Evolutionary conservation across 2,888 invertebrate genomes (phyloP), one percentile per base, ranked within the genome.

Genomic region (Fissipunctia ypsillon): DNA sequence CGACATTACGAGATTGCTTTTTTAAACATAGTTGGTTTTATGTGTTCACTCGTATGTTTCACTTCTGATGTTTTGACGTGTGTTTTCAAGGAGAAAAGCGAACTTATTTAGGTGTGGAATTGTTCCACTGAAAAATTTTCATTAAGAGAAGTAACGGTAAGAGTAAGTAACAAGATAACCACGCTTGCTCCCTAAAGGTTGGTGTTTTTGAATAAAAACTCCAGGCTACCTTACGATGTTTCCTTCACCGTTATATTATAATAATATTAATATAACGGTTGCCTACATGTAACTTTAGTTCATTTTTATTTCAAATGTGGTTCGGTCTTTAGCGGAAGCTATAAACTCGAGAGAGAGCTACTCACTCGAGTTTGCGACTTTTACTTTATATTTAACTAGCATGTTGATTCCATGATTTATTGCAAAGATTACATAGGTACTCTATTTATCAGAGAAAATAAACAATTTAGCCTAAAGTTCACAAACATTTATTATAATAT

Each of bases 1-100:
- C n/a, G n/a, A n/a, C 78, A 84, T 84, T 78, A 78, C 43, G 48
- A 56, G 72, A 83, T 84, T 83, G 83, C 69, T 76, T 67, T 78
- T 76, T 69, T n/a, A 75, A 71, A 69, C 52, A 69, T 69, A 54
- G 48, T 77, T 66, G 35, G 35, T 80, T 72, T 79, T 65, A 60
- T 48, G 41, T 50, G 43, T 38, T 59, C 52, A 45, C 52, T 54
- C 45, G 19, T 31, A 10, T 54, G 22, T 31, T 41, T 48, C 28
- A 43, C 14, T 43, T 61, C 31, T 50, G 31, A 57, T 50, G 50
- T 25, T 50, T 14, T 50, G n/a, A 57, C 35, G 10, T 28, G 28
- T 57, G 31, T 57, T 41, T 22, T 28, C 2, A 63, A 43, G 16
- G 14, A 16, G 38, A 25, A 52, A 31, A 25, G 14, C 2, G 19